These are phyloP conservation scores for Hirundo rustica DNA, from an alignment of 2,797 vertebrate genomes.

Conservation along the genomic window DNA sequence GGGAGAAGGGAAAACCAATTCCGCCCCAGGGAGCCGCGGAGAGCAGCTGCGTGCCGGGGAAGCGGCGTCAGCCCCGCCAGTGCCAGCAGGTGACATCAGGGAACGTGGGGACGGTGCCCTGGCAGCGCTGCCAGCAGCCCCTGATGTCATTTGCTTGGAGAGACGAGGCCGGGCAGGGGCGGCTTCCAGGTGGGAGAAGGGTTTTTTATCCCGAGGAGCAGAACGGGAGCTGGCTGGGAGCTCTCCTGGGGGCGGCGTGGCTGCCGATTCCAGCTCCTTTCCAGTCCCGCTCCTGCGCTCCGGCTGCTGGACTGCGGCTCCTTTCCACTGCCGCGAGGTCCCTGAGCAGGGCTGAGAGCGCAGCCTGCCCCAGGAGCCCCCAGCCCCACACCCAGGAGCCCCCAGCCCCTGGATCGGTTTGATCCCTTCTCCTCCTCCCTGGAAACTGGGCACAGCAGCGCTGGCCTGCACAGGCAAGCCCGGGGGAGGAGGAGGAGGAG, in stretches of 20 bases:
- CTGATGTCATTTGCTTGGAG: neutral
- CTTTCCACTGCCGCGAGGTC: accelerated
- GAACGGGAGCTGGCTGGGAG: neutral
- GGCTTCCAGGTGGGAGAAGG: neutral
- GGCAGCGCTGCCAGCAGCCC: neutral
- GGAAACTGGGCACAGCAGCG: neutral
- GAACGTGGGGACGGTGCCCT: neutral
- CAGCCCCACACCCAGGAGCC: too few relatives aligned
- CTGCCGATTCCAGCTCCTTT: neutral
- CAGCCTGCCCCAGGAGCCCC: neutral
- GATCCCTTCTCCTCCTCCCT: neutral
- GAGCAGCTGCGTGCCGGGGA: slow-evolving; percentile 12
- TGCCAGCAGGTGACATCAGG: slow-evolving; percentile 59
- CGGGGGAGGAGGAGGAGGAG: neutral
- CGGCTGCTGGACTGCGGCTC: neutral
- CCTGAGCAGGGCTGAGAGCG: accelerated
- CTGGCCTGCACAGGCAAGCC: neutral
- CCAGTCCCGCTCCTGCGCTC: neutral
- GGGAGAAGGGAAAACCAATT: neutral
- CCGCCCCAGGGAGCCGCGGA: neutral
- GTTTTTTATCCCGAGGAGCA: neutral
- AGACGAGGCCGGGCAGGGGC: neutral
- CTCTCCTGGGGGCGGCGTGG: accelerated
- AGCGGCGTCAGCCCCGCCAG: neutral
- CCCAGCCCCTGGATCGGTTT: neutral